These are phyloP conservation scores for Cyclura pinguis DNA, from an alignment of 2,797 vertebrate species.

Conservation along the genomic window DNA sequence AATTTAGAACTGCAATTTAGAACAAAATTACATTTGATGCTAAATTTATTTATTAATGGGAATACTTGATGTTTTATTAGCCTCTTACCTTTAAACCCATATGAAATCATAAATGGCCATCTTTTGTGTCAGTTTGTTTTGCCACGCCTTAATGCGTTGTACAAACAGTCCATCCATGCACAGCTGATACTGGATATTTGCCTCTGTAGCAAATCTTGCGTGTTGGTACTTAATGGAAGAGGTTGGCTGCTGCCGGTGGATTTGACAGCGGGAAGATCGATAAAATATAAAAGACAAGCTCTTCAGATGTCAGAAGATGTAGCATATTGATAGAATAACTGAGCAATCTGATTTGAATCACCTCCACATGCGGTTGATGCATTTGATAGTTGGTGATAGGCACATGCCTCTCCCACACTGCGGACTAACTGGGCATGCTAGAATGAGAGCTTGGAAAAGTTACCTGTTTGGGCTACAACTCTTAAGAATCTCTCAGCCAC, in stretches of 20 bases:
- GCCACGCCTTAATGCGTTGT: background rate
- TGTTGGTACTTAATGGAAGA: constrained; percentile 5
- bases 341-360: background rate
- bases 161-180: too few species aligned
- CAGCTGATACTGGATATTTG: background rate
- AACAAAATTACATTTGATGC: background rate
- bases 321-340: background rate
- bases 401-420: background rate
- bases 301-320: background rate
- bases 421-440: too few species aligned
- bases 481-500: too few species aligned
- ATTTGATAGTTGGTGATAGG: background rate
- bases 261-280: background rate
- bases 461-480: too few species aligned
- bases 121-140: background rate
- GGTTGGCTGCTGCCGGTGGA: background rate
- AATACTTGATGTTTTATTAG: background rate
- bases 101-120: background rate
- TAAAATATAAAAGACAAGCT: background rate
- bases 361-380: too few species aligned
- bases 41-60: background rate
- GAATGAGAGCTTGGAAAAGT: too few species aligned
- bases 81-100: background rate
- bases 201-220: background rate
- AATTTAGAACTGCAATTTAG: background rate